Conservation (phyloP, 2,888 invertebrate genomes). For the Trachelus troglodyta region DNA sequence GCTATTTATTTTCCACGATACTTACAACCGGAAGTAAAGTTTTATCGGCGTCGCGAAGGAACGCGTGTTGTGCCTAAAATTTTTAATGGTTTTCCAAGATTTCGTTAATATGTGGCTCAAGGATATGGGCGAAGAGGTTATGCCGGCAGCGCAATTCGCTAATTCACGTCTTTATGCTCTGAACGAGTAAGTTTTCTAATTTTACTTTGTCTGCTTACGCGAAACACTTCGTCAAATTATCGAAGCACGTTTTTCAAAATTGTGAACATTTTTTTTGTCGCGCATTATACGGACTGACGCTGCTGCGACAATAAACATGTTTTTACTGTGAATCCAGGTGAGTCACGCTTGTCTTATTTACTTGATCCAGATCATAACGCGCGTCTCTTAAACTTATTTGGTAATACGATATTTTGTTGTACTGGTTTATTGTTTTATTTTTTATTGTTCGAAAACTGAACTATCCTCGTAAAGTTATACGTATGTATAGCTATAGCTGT, state of each 20-base stretch:
- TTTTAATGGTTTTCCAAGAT: neutral
- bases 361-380: neutral
- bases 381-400: neutral
- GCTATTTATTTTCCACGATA: neutral
- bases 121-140: slow-evolving; percentile 38
- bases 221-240: neutral
- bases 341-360: neutral
- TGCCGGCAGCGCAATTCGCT: slow-evolving; percentile 36
- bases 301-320: neutral
- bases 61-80: neutral
- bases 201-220: neutral
- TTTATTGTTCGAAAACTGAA: neutral
- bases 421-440: neutral
- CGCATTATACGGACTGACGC: neutral
- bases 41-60: neutral
- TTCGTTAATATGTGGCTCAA: slow-evolving; percentile 44
- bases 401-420: neutral
- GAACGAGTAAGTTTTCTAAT: slow-evolving; percentile 50
- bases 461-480: neutral
- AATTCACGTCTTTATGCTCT: slow-evolving; percentile 42
- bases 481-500: neutral
- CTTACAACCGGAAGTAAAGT: neutral
- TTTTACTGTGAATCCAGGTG: neutral
- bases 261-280: too few relatives aligned
- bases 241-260: neutral